Evolutionary conservation across 1,140 invertebrate species (phyloP), one percentile per base, ranked within the genome.

Genomic region (Octopus sinensis): DNA sequence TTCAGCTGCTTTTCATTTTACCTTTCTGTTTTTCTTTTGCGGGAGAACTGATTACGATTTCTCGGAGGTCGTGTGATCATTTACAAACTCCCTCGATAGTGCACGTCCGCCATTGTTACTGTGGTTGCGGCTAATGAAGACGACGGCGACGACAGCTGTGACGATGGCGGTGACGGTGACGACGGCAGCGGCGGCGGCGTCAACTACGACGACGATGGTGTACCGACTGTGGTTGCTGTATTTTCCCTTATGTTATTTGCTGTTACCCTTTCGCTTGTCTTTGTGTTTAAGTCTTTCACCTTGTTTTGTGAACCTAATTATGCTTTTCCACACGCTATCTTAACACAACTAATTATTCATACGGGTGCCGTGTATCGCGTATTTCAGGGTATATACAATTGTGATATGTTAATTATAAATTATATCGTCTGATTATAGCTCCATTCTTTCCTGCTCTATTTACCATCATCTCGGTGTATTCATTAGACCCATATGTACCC

Each of bases 311-410:
- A 68, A 78, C 78, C 78, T 68, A 78, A 79, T 79, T 68, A 78
- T 80, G 78, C 80, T 51, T 80, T 79, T 68, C 30, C 78, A 80
- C 80, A 78, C 78, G 78, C 80, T 78, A 80, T 71, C 79, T 80
- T 79, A 73, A 80, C 17, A 80, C 80, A 80, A 10, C n/a, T 71
- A 79, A 79, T 79, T 71, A 80, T 79, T 79, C 80, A 80, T 43
- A 43, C 30, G 30, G 30, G 3, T 43, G 30, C 30, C 30, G 30
- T 43, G 30, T 43, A 43, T 43, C 30, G 30, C 30, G 30, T 43
- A 43, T 43, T 43, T 43, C 30, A 43, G 30, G 30, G 30, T 43
- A 43, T 4, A 80, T 71, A 80, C 71, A 78, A 73, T 79, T 53
- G 78, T 71, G 78, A 17, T 23, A 73, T n/a, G 12, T 17, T 52